Percentiles rank a stretch among this genome's conserved stretches.
Conservation (phyloP, 2,113 vertebrate species). For the Chaetops frenatus region DNA sequence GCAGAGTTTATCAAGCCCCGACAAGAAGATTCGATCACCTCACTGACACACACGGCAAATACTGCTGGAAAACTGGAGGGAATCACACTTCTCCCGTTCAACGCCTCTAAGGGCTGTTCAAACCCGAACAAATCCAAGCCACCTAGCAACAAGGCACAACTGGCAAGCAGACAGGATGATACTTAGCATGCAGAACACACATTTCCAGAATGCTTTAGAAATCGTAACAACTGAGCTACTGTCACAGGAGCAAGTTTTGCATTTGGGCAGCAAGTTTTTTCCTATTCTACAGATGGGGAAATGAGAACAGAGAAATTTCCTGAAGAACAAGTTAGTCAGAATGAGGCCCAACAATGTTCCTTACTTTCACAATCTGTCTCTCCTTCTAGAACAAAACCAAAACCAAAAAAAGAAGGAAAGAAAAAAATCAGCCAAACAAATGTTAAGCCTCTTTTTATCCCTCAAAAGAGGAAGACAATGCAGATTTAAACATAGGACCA, state of each 20-base stretch:
- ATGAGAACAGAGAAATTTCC: conserved; percentile 29
- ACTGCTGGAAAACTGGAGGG: neutral
- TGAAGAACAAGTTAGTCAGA: conserved; percentile 35
- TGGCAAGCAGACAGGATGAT: neutral
- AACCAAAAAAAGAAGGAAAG: neutral
- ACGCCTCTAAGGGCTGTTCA: neutral
- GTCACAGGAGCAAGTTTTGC: neutral
- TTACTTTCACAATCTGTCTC: conserved; percentile 5
- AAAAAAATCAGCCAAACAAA: neutral
- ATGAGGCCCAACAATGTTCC: neutral
- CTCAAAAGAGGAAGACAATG: neutral
- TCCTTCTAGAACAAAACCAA: neutral
- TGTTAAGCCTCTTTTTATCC: neutral
- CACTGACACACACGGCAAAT: neutral
- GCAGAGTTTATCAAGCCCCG: conserved; percentile 45
- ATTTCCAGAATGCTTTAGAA: conserved; percentile 8
- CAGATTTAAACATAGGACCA: neutral
- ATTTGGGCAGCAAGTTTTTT: neutral
- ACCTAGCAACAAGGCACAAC: conserved; percentile 15
- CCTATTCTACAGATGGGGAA: conserved; percentile 24
- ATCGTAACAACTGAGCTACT: neutral
- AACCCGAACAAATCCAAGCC: neutral
- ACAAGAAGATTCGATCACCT: neutral
- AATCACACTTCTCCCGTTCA: neutral
- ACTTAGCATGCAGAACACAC: neutral